These are phyloP conservation scores for Gallinago solitaria DNA, from an alignment of 2,797 vertebrate genomes.

Conservation along the genomic window DNA sequence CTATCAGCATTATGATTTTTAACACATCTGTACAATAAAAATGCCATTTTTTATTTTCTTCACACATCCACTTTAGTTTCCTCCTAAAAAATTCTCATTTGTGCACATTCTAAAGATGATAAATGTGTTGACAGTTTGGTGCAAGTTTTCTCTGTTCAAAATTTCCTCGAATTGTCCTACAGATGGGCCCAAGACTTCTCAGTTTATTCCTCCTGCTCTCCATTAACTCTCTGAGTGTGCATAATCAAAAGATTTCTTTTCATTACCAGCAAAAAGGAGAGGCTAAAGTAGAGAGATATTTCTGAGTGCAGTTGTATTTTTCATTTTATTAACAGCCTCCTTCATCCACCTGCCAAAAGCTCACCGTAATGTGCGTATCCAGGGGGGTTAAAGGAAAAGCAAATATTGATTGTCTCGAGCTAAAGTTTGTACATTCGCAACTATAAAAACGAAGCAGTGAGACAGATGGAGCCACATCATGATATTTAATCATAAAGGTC, in stretches of 20 bases:
- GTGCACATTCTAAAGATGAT: background rate
- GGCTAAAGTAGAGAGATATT: background rate
- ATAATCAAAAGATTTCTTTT: background rate
- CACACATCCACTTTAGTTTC: background rate
- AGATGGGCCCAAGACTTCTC: background rate
- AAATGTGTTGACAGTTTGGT: background rate
- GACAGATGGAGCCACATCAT: conserved; percentile 62
- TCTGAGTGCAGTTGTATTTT: background rate
- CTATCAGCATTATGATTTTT: background rate
- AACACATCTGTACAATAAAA: background rate
- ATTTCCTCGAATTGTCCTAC: background rate
- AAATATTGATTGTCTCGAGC: conserved; percentile 62
- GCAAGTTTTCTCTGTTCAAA: background rate
- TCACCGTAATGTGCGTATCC: background rate
- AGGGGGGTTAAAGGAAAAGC: conserved; percentile 47
- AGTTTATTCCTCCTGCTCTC: background rate
- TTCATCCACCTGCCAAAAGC: background rate
- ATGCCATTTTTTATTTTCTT: background rate
- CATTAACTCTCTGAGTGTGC: background rate
- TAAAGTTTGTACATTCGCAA: background rate
- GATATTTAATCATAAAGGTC: conserved; percentile 56
- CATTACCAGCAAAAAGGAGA: background rate
- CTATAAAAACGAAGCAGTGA: conserved; percentile 19
- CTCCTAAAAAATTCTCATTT: background rate
- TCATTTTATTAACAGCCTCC: background rate